Percentiles rank a stretch among this genome's conserved stretches.
phyloP scores from a whole-genome alignment of 2,113 vertebrate genomes.

The Danionella cerebrum region DNA sequence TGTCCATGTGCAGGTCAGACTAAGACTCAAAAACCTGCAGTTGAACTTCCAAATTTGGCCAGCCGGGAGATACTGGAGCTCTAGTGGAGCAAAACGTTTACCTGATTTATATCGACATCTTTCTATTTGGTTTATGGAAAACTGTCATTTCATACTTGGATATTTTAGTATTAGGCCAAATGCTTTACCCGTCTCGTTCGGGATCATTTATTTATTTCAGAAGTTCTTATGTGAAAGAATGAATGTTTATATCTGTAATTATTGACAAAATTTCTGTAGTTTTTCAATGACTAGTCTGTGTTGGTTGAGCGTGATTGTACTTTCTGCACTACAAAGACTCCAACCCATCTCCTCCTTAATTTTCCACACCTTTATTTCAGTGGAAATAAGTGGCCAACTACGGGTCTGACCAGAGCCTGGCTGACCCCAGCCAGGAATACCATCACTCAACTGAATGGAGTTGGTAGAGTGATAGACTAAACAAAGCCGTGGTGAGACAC shows the following conservation, averaged over 20 bases:
- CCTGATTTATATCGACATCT: slow-evolving; percentile 1
- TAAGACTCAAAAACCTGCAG: slow-evolving; percentile 15
- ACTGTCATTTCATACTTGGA: slow-evolving; percentile 11
- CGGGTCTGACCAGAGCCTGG: slow-evolving; percentile 41
- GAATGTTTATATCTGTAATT: neutral
- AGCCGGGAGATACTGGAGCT: slow-evolving; percentile 41
- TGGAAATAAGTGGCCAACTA: slow-evolving; percentile 42
- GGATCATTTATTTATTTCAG: slow-evolving; percentile 31
- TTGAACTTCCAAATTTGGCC: slow-evolving; percentile 34
- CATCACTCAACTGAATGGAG: slow-evolving; percentile 31
- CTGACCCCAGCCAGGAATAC: slow-evolving; percentile 42
- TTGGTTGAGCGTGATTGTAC: neutral
- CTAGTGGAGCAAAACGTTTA: slow-evolving; percentile 7
- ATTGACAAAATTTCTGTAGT: too few relatives aligned
- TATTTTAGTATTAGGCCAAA: neutral
- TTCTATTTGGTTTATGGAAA: slow-evolving; percentile 6
- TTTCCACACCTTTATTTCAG: slow-evolving; percentile 38
- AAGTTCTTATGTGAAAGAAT: neutral
- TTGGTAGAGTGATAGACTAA: slow-evolving; percentile 35
- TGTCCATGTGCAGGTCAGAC: slow-evolving; percentile 38
- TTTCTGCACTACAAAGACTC: too few relatives aligned
- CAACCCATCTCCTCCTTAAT: too few relatives aligned
- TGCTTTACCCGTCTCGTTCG: neutral
- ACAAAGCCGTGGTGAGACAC: slow-evolving; percentile 29
- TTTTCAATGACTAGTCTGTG: neutral